Conservation (phyloP, 2,888 invertebrate species). For the Augiades crinisus region DNA sequence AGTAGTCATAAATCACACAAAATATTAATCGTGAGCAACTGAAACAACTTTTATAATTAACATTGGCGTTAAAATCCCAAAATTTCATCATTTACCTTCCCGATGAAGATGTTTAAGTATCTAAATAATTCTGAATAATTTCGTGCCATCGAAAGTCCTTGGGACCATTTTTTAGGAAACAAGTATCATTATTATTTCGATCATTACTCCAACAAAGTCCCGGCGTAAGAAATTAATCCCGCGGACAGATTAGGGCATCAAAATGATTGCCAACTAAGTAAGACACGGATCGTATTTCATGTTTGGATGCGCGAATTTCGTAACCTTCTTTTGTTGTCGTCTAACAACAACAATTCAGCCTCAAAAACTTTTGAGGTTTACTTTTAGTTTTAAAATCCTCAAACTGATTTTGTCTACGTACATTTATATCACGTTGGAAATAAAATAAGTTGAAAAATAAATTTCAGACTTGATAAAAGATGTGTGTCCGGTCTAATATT, state of each 20-base stretch:
- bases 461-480: too few species aligned
- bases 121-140: conserved; percentile 7
- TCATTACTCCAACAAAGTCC: conserved; percentile 39
- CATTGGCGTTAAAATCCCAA: too few species aligned
- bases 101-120: neutral
- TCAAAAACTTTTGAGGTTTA: too few species aligned
- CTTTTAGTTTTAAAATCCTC: too few species aligned
- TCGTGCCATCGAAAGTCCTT: neutral
- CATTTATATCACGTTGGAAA: too few species aligned
- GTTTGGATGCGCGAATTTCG: conserved; percentile 34
- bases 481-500: too few species aligned
- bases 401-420: too few species aligned
- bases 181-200: conserved; percentile 32
- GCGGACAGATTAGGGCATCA: conserved; percentile 47
- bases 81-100: neutral
- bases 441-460: too few species aligned
- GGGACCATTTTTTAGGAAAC: conserved; percentile 8
- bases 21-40: too few species aligned
- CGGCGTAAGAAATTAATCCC: conserved; percentile 56
- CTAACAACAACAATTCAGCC: too few species aligned
- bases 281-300: conserved; percentile 19
- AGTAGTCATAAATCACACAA: too few species aligned
- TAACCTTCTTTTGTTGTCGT: conserved; percentile 3
- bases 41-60: too few species aligned
- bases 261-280: conserved; percentile 53